Evolutionary conservation across 2,888 invertebrate species (phyloP).

Genomic region (Antheraea assamensis): DNA sequence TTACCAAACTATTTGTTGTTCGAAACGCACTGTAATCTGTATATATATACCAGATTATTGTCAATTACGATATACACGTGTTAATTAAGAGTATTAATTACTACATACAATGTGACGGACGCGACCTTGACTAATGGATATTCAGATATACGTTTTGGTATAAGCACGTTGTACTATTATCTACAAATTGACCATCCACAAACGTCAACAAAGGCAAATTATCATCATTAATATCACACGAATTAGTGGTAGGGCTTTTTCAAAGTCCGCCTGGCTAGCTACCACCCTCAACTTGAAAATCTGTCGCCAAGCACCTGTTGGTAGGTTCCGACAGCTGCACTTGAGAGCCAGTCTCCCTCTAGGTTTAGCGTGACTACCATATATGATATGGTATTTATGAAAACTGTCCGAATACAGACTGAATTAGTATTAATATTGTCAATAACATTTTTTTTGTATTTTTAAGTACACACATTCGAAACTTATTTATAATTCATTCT

Average conservation of each 20-base stretch:
- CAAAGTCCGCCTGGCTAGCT: no score
- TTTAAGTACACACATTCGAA: no score
- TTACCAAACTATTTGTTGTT: no score
- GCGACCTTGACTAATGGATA: background rate
- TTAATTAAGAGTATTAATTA: background rate
- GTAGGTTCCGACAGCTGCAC: no score
- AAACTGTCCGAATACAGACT: background rate
- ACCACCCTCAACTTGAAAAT: no score
- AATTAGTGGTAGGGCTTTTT: no score
- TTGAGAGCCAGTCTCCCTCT: no score
- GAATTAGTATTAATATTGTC: background rate
- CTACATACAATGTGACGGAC: background rate
- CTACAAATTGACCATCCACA: background rate
- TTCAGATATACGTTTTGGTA: background rate
- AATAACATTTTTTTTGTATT: no score
- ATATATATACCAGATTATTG: background rate
- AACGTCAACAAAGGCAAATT: background rate
- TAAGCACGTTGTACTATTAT: background rate
- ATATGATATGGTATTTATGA: no score
- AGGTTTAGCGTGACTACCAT: no score
- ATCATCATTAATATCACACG: background rate
- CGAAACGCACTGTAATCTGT: background rate
- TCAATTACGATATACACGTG: background rate
- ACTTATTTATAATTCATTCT: no score
- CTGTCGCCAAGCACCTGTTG: no score